These are phyloP conservation scores for Dynastes hyllus DNA, from an alignment of 2,888 invertebrate genomes.

Conservation along the genomic window DNA sequence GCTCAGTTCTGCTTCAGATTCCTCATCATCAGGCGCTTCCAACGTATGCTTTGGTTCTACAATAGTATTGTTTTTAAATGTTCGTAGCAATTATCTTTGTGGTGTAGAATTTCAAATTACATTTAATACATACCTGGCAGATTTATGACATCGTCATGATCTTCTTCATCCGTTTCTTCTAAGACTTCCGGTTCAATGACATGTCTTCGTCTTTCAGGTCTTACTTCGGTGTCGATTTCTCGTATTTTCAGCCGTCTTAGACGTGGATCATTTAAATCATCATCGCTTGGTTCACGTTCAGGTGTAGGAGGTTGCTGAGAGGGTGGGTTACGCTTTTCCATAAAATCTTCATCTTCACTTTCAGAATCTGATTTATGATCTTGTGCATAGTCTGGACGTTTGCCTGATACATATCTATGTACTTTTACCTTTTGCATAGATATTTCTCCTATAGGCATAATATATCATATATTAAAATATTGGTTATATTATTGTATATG, in stretches of 20 bases:
- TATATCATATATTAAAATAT: too few relatives aligned
- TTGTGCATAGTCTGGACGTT: slow-evolving; percentile 96
- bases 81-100: not conserved
- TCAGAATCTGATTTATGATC: slow-evolving; percentile 90
- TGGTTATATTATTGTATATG: too few relatives aligned
- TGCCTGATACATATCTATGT: slow-evolving; percentile 97
- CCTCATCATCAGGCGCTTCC: slow-evolving; percentile 73
- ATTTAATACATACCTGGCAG: slow-evolving; percentile 61
- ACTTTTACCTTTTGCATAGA: slow-evolving; percentile 99
- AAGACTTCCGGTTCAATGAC: slow-evolving; percentile 82
- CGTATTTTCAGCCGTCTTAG: slow-evolving; percentile 79
- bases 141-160: slow-evolving; percentile 70
- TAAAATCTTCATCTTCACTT: slow-evolving; percentile 90
- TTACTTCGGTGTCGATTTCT: slow-evolving; percentile 72
- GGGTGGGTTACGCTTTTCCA: slow-evolving; percentile 76
- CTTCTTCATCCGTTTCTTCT: slow-evolving; percentile 76
- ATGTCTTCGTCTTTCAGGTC: slow-evolving; percentile 76
- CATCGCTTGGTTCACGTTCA: slow-evolving; percentile 65
- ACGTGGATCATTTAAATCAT: slow-evolving; percentile 87
- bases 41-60: slow-evolving; percentile 69
- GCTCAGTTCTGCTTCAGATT: slow-evolving; percentile 89
- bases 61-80: slow-evolving; percentile 37
- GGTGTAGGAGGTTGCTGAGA: slow-evolving; percentile 65
- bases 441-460: slow-evolving; percentile 82
- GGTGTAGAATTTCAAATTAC: slow-evolving; percentile 56